Evolutionary conservation across 2,888 invertebrate genomes (phyloP).

Genomic region (Argyresthia albistria): DNA sequence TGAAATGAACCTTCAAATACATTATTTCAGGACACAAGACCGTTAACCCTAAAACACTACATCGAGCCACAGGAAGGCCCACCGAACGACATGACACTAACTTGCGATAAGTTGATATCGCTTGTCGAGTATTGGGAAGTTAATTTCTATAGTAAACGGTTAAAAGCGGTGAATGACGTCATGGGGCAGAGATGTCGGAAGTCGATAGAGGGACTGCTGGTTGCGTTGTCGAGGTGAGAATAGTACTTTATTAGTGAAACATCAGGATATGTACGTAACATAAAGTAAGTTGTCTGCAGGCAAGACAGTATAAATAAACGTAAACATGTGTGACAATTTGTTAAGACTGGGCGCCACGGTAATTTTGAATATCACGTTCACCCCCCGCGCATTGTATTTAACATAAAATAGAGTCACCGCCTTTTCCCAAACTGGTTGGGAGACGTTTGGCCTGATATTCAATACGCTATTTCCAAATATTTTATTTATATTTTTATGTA

Average conservation of each 20-base stretch:
- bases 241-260: background rate
- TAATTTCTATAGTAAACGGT: slow-evolving; percentile 31
- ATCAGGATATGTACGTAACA: background rate
- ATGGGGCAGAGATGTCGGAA: slow-evolving; percentile 29
- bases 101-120: slow-evolving; percentile 53
- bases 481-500: too few species aligned
- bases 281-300: too few species aligned
- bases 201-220: slow-evolving; percentile 45
- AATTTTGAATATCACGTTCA: too few species aligned
- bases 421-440: too few species aligned
- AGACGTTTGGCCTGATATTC: too few species aligned
- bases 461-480: too few species aligned
- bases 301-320: too few species aligned
- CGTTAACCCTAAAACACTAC: slow-evolving; percentile 42
- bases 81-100: slow-evolving; percentile 45
- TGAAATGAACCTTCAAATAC: background rate
- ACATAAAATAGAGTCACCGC: too few species aligned
- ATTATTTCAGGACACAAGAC: slow-evolving; percentile 47
- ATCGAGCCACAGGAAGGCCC: slow-evolving; percentile 42
- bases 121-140: slow-evolving; percentile 59
- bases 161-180: slow-evolving; percentile 13
- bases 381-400: too few species aligned
- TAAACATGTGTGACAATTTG: too few species aligned
- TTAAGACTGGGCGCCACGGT: too few species aligned
- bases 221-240: slow-evolving; percentile 49